Conservation (phyloP, 2,888 invertebrate species). For the Strigamia maritima region DNA sequence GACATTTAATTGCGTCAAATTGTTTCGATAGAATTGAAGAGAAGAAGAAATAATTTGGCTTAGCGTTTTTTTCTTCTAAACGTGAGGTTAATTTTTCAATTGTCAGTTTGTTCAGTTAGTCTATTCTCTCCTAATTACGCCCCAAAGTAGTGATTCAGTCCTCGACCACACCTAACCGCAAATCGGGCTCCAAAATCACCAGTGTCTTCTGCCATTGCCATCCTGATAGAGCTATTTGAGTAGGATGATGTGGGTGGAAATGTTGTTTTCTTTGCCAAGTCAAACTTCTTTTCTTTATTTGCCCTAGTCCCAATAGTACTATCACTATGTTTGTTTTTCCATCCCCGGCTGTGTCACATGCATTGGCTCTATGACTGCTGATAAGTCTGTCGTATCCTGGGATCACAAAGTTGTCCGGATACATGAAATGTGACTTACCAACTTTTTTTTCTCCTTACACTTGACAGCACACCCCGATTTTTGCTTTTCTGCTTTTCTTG, state of each 20-base stretch:
- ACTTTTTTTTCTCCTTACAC: background rate
- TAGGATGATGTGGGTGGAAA: background rate
- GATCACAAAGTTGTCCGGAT: constrained; percentile 15
- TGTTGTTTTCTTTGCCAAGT: constrained; percentile 23
- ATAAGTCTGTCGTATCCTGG: constrained; percentile 3
- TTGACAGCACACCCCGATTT: background rate
- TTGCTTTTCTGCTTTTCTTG: background rate
- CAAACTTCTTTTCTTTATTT: constrained; percentile 33
- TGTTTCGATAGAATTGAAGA: background rate
- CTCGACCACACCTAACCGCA: constrained; percentile 32
- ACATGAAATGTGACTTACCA: constrained; percentile 3
- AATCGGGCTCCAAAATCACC: constrained; percentile 6
- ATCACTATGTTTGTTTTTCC: constrained; percentile 20
- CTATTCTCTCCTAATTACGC: constrained; percentile 21
- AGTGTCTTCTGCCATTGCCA: background rate
- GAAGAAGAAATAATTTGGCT: background rate
- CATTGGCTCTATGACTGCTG: constrained; percentile 27
- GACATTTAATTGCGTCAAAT: background rate
- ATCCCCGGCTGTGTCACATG: constrained; percentile 9
- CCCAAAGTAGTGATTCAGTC: constrained; percentile 14
- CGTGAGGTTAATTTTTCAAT: constrained; percentile 5
- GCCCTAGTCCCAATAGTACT: background rate
- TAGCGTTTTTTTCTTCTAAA: background rate
- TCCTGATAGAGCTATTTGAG: constrained; percentile 27
- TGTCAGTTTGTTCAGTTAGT: background rate